A percentile compares a stretch with the other conserved stretches of the same genome.
These are phyloP conservation scores for Hylyphantes graminicola DNA, from an alignment of 1,140 invertebrate species.

Conservation along the genomic window DNA sequence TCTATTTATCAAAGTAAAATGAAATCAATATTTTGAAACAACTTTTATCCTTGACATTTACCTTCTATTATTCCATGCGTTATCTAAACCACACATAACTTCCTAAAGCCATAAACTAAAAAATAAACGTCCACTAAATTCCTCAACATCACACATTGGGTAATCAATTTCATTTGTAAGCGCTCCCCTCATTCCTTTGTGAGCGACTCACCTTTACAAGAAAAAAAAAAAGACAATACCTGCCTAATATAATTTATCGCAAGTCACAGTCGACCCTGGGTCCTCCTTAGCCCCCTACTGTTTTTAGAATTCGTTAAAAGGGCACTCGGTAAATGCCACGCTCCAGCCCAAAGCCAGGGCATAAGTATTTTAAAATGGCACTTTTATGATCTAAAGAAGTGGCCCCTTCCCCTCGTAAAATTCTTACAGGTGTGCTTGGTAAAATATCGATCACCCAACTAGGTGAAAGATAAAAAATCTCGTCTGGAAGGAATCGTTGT, in stretches of 20 bases:
- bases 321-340: slow-evolving; percentile 8
- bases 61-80: too few relatives aligned
- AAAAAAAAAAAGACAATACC: slow-evolving; percentile 33
- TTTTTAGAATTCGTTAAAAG: slow-evolving; percentile 42
- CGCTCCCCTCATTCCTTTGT: slow-evolving; percentile 22
- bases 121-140: neutral
- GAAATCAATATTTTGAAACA: too few relatives aligned
- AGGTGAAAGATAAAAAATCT: too few relatives aligned
- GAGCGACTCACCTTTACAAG: neutral
- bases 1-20: too few relatives aligned
- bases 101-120: too few relatives aligned
- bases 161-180: slow-evolving; percentile 20
- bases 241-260: slow-evolving; percentile 47
- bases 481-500: too few relatives aligned
- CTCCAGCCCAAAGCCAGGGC: neutral
- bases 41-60: too few relatives aligned
- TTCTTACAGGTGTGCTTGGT: neutral
- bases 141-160: slow-evolving; percentile 6
- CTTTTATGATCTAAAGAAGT: slow-evolving; percentile 27
- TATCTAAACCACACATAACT: too few relatives aligned
- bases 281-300: slow-evolving; percentile 31
- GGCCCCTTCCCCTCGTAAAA: slow-evolving; percentile 19
- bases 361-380: slow-evolving; percentile 47
- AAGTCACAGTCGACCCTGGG: slow-evolving; percentile 4
- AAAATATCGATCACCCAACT: too few relatives aligned